Conservation (phyloP, 2,888 invertebrate genomes). For the Dryomyza anilis region DNA sequence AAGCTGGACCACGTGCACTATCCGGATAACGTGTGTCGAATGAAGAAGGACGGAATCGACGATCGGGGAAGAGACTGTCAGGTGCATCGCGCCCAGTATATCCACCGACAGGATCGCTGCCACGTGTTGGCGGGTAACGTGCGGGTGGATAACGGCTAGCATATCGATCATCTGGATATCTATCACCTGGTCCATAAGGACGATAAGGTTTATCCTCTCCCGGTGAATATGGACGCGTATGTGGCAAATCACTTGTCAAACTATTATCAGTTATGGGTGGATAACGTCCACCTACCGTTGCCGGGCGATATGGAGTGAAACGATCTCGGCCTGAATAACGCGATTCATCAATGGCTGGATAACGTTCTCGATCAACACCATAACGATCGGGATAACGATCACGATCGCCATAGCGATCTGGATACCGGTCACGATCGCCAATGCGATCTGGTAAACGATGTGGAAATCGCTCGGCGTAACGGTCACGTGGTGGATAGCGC, state of each 20-base stretch:
- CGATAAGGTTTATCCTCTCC: constrained; percentile 52
- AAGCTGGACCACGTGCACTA: constrained; percentile 38
- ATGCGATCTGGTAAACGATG: constrained; percentile 42
- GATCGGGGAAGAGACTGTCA: constrained; percentile 61
- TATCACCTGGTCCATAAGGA: constrained; percentile 48
- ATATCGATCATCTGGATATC: constrained; percentile 55
- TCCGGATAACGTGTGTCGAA: constrained; percentile 57
- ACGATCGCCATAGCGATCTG: constrained; percentile 29
- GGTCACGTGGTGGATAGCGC: constrained; percentile 41
- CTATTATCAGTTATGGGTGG: constrained; percentile 52
- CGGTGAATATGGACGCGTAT: constrained; percentile 53
- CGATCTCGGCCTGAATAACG: constrained; percentile 44
- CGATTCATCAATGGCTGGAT: constrained; percentile 36
- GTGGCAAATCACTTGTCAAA: constrained; percentile 58
- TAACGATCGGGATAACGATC: constrained; percentile 37
- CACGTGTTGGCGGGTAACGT: constrained; percentile 38
- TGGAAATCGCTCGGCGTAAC: constrained; percentile 38
- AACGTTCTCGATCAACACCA: constrained; percentile 42
- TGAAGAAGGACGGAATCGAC: constrained; percentile 59
- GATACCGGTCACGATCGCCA: constrained; percentile 36
- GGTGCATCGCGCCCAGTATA: constrained; percentile 56
- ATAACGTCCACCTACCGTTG: constrained; percentile 44
- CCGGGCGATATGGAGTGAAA: constrained; percentile 46
- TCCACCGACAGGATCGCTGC: constrained; percentile 50
- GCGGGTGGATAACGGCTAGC: constrained; percentile 50